Evolutionary conservation across 1,140 invertebrate species (phyloP).

Genomic region (Caerostris darwini): DNA sequence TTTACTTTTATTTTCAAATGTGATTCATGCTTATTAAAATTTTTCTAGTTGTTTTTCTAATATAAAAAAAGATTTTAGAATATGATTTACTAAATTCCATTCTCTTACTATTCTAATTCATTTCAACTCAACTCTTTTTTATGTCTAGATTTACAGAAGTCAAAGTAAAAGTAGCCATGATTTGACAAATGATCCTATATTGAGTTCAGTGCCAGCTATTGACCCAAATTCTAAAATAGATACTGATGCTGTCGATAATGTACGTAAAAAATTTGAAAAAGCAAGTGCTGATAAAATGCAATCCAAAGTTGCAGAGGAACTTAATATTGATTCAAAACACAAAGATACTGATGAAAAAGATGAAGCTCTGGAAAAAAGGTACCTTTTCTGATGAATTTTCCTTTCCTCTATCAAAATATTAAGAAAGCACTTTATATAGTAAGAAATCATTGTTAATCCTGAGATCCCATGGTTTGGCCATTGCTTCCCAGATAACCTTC

Average conservation of each 20-base stretch:
- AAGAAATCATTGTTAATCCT: too few relatives aligned
- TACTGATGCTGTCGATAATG: constrained; percentile 60
- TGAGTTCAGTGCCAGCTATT: constrained; percentile 85
- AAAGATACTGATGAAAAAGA: constrained; percentile 49
- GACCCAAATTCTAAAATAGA: constrained; percentile 63
- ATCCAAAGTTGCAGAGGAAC: constrained; percentile 71
- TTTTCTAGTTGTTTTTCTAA: too few relatives aligned
- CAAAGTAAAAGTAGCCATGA: constrained; percentile 96
- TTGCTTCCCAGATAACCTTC: too few relatives aligned
- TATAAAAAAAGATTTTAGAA: too few relatives aligned
- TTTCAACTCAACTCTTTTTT: neutral
- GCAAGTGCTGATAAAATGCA: constrained; percentile 76
- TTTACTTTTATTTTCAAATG: too few relatives aligned
- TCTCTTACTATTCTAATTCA: neutral
- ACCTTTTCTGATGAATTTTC: too few relatives aligned
- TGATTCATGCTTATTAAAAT: too few relatives aligned
- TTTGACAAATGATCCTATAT: constrained; percentile 92
- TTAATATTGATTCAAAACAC: constrained; percentile 78
- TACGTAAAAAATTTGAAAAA: constrained; percentile 76
- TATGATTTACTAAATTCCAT: neutral
- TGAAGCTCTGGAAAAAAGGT: constrained; percentile 70
- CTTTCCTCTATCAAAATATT: too few relatives aligned
- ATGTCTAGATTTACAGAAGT: constrained; percentile 79
- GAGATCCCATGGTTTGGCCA: too few relatives aligned
- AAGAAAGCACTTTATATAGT: too few relatives aligned